Conservation (phyloP, 1,140 invertebrate species). For the Archivesica marissinica region DNA sequence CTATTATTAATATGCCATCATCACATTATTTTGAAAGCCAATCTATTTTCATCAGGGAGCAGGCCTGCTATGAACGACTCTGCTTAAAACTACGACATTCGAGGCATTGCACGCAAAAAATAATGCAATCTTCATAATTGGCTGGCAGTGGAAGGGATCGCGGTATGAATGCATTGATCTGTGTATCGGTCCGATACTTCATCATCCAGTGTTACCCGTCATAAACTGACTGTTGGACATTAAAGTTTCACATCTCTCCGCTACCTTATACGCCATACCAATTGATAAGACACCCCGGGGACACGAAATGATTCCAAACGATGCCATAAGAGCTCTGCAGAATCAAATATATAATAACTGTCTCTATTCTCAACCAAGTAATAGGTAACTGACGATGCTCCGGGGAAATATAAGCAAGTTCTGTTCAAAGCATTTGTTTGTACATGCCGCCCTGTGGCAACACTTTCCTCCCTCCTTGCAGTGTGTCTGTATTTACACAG, state of each 20-base stretch:
- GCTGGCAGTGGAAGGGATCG: background rate
- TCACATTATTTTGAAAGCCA: constrained; percentile 34
- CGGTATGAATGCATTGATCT: constrained; percentile 54
- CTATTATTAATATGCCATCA: constrained; percentile 49
- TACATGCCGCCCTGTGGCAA: background rate
- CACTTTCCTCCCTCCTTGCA: background rate
- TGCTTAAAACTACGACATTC: constrained; percentile 6
- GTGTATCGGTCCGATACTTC: background rate
- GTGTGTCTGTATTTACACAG: background rate
- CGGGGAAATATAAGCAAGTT: constrained; percentile 48
- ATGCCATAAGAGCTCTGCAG: constrained; percentile 36
- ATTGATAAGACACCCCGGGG: constrained; percentile 45
- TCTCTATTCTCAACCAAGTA: constrained; percentile 43
- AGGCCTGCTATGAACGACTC: background rate
- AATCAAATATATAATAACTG: constrained; percentile 63
- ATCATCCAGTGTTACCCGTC: constrained; percentile 19
- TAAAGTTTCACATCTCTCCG: constrained; percentile 53
- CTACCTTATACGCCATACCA: constrained; percentile 34
- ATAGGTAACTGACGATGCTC: constrained; percentile 56
- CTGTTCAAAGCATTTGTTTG: constrained; percentile 21
- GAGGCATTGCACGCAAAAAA: constrained; percentile 4
- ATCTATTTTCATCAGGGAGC: constrained; percentile 21
- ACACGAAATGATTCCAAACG: constrained; percentile 54
- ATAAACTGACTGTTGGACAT: constrained; percentile 54
- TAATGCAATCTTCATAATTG: constrained; percentile 53